Conservation (phyloP, 2,888 invertebrate genomes). For the Dicranocentrus wangi region DNA sequence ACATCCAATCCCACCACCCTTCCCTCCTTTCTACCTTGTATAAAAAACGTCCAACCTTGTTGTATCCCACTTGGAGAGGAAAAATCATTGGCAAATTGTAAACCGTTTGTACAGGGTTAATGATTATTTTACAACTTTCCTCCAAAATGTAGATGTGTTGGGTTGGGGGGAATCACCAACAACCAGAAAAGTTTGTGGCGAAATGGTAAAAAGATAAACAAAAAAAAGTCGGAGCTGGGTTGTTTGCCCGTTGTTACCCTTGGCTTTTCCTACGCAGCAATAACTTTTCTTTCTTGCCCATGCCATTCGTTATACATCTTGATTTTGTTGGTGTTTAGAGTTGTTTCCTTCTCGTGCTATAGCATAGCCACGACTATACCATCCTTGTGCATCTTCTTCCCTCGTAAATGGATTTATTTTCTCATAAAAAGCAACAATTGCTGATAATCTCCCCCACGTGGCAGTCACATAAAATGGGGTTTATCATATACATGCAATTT, state of each 20-base stretch:
- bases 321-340: too few species aligned
- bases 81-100: not conserved
- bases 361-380: too few species aligned
- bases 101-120: constrained; percentile 31
- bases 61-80: not conserved
- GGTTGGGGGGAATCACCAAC: constrained; percentile 36
- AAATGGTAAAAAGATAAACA: constrained; percentile 39
- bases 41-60: too few species aligned
- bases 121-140: constrained; percentile 49
- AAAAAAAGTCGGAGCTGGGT: too few species aligned
- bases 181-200: constrained; percentile 42
- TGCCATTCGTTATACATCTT: too few species aligned
- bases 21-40: too few species aligned
- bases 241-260: too few species aligned
- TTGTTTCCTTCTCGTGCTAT: too few species aligned
- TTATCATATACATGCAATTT: constrained; percentile 56
- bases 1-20: not conserved
- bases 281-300: too few species aligned
- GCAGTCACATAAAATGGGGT: constrained; percentile 46
- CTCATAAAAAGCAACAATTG: constrained; percentile 60
- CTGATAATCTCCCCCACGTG: constrained; percentile 59
- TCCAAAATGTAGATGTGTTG: constrained; percentile 1
- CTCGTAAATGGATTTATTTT: constrained; percentile 58
- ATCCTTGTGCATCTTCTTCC: constrained; percentile 12
- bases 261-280: too few species aligned